These are phyloP conservation scores for Orchestes rusci DNA, from an alignment of 2,888 invertebrate species.

Conservation along the genomic window DNA sequence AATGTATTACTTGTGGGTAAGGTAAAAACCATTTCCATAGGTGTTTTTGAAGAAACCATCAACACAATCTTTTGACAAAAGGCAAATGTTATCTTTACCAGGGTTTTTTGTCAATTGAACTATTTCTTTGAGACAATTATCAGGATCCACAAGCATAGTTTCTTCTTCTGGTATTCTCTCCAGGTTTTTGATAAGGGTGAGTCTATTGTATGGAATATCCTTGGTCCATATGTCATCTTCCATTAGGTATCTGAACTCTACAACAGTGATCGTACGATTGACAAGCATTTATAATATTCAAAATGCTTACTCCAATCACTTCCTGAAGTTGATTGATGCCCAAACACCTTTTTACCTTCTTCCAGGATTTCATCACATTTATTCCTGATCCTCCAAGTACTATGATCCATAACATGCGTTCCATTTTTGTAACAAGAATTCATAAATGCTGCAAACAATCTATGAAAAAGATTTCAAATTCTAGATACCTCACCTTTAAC, in stretches of 20 bases:
- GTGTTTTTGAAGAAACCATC: background rate
- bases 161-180: background rate
- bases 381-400: constrained; percentile 20
- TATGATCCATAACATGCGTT: constrained; percentile 27
- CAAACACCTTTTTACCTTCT: constrained; percentile 20
- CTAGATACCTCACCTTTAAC: constrained; percentile 25
- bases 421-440: constrained; percentile 28
- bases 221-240: constrained; percentile 29
- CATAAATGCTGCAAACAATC: constrained; percentile 24
- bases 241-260: constrained; percentile 27
- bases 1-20: background rate
- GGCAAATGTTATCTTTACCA: constrained; percentile 22
- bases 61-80: background rate
- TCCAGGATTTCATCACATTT: constrained; percentile 22
- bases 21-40: too few relatives aligned
- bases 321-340: constrained; percentile 13
- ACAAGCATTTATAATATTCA: constrained; percentile 6
- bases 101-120: constrained; percentile 18
- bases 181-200: background rate
- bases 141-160: constrained; percentile 13
- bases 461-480: background rate
- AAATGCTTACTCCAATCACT: constrained; percentile 25
- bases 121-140: constrained; percentile 28
- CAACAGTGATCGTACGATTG: background rate
- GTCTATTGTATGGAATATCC: constrained; percentile 23